These are phyloP conservation scores for Prolemur simus DNA, from an alignment of 2,113 vertebrate genomes.

Conservation along the genomic window DNA sequence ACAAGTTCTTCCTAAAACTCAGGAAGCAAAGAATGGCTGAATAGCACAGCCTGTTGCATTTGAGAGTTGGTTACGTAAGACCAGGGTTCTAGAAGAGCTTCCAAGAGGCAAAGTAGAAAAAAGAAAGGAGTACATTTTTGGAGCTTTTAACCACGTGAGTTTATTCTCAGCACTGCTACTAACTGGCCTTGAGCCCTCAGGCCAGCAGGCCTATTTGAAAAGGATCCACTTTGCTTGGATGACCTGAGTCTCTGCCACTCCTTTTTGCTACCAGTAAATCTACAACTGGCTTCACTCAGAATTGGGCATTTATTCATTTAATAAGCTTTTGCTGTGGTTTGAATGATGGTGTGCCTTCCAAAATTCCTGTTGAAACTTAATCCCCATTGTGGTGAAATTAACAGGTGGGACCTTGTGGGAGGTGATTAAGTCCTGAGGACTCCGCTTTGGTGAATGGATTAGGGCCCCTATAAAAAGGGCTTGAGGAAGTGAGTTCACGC, in stretches of 20 bases:
- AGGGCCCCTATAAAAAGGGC: neutral
- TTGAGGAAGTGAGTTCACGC: neutral
- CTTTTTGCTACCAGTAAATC: neutral
- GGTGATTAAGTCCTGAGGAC: neutral
- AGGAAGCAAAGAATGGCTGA: constrained; percentile 1
- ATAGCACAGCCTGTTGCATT: neutral
- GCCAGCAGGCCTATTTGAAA: neutral
- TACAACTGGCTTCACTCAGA: neutral
- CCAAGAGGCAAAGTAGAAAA: neutral
- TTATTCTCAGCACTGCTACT: neutral
- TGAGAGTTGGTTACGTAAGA: neutral
- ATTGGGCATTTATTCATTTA: neutral
- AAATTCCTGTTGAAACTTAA: neutral
- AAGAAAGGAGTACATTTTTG: neutral
- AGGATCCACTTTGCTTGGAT: neutral
- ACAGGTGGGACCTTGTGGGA: too few species aligned
- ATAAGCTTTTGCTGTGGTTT: neutral
- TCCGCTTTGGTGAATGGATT: neutral
- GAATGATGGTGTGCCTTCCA: neutral
- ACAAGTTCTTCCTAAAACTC: neutral
- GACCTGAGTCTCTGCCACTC: neutral
- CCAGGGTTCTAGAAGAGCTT: neutral
- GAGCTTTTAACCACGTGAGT: neutral
- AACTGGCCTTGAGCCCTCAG: neutral
- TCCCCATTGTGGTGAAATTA: too few species aligned